Evolutionary conservation across 2,113 vertebrate genomes (phyloP), one percentile per base, ranked within the genome.

Genomic region (Thamnophis sirtalis): DNA sequence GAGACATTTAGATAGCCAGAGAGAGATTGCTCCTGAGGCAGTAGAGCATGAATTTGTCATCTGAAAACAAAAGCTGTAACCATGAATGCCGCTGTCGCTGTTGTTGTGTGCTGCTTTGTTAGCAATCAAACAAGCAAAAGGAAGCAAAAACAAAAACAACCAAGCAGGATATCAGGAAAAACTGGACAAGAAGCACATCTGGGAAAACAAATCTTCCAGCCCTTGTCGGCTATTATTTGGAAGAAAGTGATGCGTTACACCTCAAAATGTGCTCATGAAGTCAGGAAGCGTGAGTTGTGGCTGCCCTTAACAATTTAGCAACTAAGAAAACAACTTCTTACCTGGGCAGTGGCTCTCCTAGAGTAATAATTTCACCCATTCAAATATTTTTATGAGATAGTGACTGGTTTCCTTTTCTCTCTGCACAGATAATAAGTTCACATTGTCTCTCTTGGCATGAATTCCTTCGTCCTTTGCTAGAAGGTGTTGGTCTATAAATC

Each of bases 151-250:
- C n/a, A 33, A 80, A 80, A 80, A 80, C 33, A 80, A 80, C 33
- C 33, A 43, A 80, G 73, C 33, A 80, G 73, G 17, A 80, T 80
- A 80, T 49, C 63, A 93, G 90, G 90, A 89, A 84, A 91, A 0
- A 91, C 24, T 54, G 95, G 94, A 94, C 93, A 96, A 93, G 55
- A 94, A 95, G 95, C 50, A 93, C 91, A 89, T 73, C 95, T 92
- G 48, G 88, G 93, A 93, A 96, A 96, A 96, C 51, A 90, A 92
- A 94, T 91, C 91, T 96, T 93, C 38, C 53, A 84, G 24, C 90
- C 38, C 92, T 93, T 94, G 93, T 80, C 94, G 51, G 86, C 93
- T 94, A 96, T 93, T 93, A 85, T 86, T 92, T 89, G 53, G 84
- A 1, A 1, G 87, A 92, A 90, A 90, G 95, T 38, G 54, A 88